phyloP scores from a whole-genome alignment of 2,888 invertebrate species.

The Anthophora plumipes region DNA sequence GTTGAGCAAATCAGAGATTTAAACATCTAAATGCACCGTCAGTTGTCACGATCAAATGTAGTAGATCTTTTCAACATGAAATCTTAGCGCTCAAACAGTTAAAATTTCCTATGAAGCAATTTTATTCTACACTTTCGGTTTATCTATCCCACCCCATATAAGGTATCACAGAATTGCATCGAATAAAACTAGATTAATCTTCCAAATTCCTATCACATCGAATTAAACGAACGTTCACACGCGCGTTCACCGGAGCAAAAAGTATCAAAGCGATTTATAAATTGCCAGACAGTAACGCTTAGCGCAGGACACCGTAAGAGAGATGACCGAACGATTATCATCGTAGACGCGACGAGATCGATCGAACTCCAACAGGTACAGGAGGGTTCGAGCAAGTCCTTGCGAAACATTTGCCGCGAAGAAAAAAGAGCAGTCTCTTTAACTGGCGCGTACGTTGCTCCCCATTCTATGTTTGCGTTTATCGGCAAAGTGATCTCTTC shows the following conservation, averaged over 20 bases:
- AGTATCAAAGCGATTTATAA: neutral
- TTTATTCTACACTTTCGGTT: too few species aligned
- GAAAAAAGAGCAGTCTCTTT: constrained; percentile 47
- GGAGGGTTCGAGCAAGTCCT: constrained; percentile 30
- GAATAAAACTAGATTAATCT: too few species aligned
- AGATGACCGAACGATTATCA: constrained; percentile 5
- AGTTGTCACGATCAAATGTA: too few species aligned
- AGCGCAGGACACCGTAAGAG: neutral
- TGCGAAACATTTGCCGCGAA: constrained; percentile 45
- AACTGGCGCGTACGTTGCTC: constrained; percentile 53
- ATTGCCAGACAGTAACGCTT: neutral
- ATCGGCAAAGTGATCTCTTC: constrained; percentile 62
- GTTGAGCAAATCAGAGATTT: too few species aligned
- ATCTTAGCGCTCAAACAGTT: too few species aligned
- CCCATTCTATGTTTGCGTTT: constrained; percentile 56
- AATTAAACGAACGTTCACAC: too few species aligned
- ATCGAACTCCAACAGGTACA: constrained; percentile 53
- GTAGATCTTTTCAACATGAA: too few species aligned
- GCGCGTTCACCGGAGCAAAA: too few species aligned
- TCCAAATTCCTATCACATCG: too few species aligned
- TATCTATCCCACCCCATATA: neutral
- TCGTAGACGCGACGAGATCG: constrained; percentile 29
- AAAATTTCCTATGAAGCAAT: too few species aligned
- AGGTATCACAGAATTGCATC: too few species aligned
- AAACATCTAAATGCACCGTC: too few species aligned